Percentiles rank a stretch among this genome's conserved stretches.
These are phyloP conservation scores for Callinectes sapidus DNA, from an alignment of 2,888 invertebrate species.

Conservation along the genomic window DNA sequence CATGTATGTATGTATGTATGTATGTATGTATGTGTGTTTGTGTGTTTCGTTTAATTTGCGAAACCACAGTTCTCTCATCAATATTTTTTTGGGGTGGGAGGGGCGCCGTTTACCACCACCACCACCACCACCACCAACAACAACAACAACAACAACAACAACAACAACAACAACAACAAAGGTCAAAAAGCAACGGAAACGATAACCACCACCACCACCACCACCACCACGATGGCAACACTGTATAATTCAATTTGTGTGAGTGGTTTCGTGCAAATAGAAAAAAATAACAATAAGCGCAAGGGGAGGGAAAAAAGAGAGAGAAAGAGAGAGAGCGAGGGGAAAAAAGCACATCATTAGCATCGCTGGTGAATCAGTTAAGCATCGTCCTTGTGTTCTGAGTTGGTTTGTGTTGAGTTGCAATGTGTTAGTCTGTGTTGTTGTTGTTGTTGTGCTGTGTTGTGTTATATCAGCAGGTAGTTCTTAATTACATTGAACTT, in stretches of 20 bases:
- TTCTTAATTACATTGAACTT: too few species aligned
- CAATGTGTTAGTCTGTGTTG: too few species aligned
- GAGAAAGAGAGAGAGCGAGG: not conserved
- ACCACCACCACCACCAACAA: conserved; percentile 1
- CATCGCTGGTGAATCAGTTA: not conserved
- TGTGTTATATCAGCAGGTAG: too few species aligned
- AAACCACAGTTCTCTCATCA: not conserved
- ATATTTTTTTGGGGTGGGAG: too few species aligned
- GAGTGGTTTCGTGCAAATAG: conserved; percentile 9
- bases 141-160: not conserved
- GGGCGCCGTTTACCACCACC: too few species aligned
- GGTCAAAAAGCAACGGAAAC: not conserved
- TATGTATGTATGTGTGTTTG: conserved; percentile 16
- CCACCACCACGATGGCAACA: not conserved
- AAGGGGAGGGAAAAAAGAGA: not conserved
- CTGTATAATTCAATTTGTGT: conserved; percentile 4
- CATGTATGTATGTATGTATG: not conserved
- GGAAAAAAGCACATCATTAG: not conserved
- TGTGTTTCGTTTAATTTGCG: not conserved
- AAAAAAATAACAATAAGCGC: not conserved
- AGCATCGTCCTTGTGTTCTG: not conserved
- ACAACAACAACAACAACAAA: not conserved
- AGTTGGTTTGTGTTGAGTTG: too few species aligned
- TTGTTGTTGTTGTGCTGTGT: too few species aligned
- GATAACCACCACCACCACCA: not conserved